These are phyloP conservation scores for Dromococcyx pavoninus DNA, from an alignment of 2,797 vertebrate species.

Conservation along the genomic window DNA sequence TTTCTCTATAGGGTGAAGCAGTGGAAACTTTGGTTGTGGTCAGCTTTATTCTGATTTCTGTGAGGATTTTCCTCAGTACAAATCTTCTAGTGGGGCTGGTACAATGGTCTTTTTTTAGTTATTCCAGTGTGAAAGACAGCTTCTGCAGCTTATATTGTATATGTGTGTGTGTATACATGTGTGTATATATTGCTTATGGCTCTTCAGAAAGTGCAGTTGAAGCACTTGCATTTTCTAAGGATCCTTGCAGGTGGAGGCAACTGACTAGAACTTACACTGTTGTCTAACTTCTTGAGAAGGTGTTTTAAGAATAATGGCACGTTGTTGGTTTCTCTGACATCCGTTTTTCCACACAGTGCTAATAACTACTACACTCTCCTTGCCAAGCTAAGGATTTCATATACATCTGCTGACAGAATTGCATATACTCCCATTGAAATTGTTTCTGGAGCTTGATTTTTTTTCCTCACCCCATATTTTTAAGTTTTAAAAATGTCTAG, in stretches of 20 bases:
- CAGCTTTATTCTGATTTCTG: not conserved
- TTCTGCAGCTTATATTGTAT: not conserved
- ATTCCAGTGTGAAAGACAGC: not conserved
- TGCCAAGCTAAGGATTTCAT: not conserved
- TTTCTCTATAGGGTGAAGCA: not conserved
- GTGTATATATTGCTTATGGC: not conserved
- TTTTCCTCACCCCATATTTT: not conserved
- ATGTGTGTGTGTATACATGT: accelerated
- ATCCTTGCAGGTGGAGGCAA: not conserved
- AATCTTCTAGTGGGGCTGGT: not conserved
- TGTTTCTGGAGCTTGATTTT: not conserved
- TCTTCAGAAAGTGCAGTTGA: not conserved
- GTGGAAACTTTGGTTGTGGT: not conserved
- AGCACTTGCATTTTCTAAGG: not conserved
- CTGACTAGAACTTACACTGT: not conserved
- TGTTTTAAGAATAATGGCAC: not conserved
- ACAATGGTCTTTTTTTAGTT: not conserved
- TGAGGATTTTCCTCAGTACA: not conserved
- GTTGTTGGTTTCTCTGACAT: not conserved
- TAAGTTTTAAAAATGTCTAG: not conserved
- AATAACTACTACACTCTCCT: not conserved
- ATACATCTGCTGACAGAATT: too few relatives aligned
- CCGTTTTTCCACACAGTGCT: not conserved
- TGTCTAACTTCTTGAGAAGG: not conserved
- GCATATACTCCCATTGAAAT: not conserved